Evolutionary conservation across 2,797 vertebrate species (phyloP).

Genomic region (Meda fulgida): DNA sequence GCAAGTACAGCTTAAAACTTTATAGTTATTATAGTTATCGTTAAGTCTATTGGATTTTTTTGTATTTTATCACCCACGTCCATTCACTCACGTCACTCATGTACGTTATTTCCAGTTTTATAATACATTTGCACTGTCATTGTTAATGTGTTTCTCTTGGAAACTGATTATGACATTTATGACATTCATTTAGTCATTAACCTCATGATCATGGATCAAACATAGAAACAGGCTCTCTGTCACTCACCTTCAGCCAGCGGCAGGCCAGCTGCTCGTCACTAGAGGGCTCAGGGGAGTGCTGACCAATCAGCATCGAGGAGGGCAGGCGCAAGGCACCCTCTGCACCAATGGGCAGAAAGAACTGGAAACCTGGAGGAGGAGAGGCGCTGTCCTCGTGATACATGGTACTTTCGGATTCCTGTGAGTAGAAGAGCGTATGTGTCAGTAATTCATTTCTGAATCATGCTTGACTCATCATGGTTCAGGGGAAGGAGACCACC

Average conservation of each 20-base stretch:
- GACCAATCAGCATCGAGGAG: slow-evolving; percentile 81
- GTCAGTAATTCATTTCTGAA: background rate
- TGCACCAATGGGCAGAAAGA: slow-evolving; percentile 85
- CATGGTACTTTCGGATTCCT: slow-evolving; percentile 83
- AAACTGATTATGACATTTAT: background rate
- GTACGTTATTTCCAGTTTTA: background rate
- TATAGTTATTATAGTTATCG: background rate
- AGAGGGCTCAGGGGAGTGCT: slow-evolving; percentile 81
- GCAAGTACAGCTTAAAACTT: background rate
- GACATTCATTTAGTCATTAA: background rate
- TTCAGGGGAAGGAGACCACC: background rate
- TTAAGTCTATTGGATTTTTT: background rate
- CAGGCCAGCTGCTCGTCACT: slow-evolving; percentile 88
- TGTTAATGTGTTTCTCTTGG: background rate
- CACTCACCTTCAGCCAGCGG: slow-evolving; percentile 89
- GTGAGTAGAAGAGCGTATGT: slow-evolving; percentile 20
- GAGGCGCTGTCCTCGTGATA: slow-evolving; percentile 82
- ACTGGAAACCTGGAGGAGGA: slow-evolving; percentile 82
- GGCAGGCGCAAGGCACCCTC: slow-evolving; percentile 83
- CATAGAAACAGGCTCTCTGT: background rate
- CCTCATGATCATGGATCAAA: background rate
- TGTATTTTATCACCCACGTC: background rate
- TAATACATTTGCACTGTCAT: background rate
- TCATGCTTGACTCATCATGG: background rate
- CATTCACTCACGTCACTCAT: too few relatives aligned